Evolutionary conservation across 2,888 invertebrate genomes (phyloP).

Genomic region (Oegoconia quadripuncta): DNA sequence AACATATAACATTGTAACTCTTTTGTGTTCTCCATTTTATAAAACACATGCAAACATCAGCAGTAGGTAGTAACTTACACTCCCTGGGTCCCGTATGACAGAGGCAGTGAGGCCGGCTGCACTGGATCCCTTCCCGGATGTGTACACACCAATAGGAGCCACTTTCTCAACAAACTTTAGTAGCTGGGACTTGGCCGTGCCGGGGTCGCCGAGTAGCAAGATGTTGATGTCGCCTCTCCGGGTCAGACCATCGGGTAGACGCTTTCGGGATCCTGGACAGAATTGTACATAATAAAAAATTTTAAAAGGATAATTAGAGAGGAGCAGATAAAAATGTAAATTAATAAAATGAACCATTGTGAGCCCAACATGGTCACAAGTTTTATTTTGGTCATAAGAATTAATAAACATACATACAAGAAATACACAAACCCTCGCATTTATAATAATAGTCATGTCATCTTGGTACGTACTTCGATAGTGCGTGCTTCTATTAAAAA

Average conservation of each 20-base stretch:
- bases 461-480: no score
- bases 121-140: slow-evolving; percentile 99
- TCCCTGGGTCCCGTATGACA: slow-evolving; percentile 94
- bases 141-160: slow-evolving; percentile 96
- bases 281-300: neutral
- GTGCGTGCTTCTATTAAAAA: no score
- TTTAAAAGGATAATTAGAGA: no score
- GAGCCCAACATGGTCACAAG: no score
- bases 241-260: slow-evolving; percentile 96
- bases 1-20: no score
- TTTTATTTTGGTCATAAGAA: no score
- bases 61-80: slow-evolving; percentile 81
- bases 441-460: no score
- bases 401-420: no score
- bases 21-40: no score
- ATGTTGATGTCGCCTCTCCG: slow-evolving; percentile 98
- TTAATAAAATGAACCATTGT: slow-evolving; percentile 1
- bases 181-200: slow-evolving; percentile 99
- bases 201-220: slow-evolving; percentile 97
- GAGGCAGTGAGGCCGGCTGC: slow-evolving; percentile 99
- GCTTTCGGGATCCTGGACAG: slow-evolving; percentile 85
- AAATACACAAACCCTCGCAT: no score
- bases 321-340: neutral
- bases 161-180: slow-evolving; percentile 98
- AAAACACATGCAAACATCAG: no score